These are phyloP conservation scores for Lepisosteus oculatus DNA, from an alignment of 2,113 vertebrate genomes.

Conservation along the genomic window DNA sequence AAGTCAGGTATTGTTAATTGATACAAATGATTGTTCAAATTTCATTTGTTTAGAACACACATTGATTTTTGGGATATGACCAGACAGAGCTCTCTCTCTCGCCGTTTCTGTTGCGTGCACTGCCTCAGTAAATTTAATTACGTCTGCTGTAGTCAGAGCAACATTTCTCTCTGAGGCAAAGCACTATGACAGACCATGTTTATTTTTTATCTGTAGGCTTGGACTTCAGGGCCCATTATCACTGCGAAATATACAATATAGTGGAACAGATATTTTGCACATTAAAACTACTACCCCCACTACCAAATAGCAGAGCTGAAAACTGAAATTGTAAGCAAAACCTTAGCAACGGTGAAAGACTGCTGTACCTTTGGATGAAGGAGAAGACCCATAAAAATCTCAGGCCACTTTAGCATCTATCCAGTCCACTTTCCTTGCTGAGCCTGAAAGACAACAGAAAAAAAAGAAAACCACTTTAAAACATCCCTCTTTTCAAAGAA, in stretches of 20 bases:
- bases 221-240: too few relatives aligned
- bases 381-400: conserved; percentile 55
- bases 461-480: too few relatives aligned
- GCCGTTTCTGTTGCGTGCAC: conserved; percentile 8
- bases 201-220: too few relatives aligned
- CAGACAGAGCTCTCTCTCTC: conserved; percentile 19
- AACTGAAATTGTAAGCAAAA: too few relatives aligned
- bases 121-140: conserved; percentile 23
- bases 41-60: conserved; percentile 16
- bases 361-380: conserved; percentile 49
- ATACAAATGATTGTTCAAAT: conserved; percentile 23
- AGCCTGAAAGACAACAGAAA: too few relatives aligned
- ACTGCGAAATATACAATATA: too few relatives aligned
- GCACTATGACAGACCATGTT: background rate
- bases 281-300: too few relatives aligned
- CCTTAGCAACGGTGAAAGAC: too few relatives aligned
- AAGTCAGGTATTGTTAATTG: conserved; percentile 8
- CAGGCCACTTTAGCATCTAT: conserved; percentile 43
- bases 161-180: background rate
- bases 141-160: background rate
- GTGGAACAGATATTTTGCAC: too few relatives aligned
- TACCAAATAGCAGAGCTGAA: too few relatives aligned
- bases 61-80: conserved; percentile 26
- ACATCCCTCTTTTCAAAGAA: too few relatives aligned
- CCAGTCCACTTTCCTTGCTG: too few relatives aligned